Percentiles rank a stretch among this genome's conserved stretches.
Evolutionary conservation across 1,140 invertebrate species (phyloP).

Genomic region (Lepidurus packardi): DNA sequence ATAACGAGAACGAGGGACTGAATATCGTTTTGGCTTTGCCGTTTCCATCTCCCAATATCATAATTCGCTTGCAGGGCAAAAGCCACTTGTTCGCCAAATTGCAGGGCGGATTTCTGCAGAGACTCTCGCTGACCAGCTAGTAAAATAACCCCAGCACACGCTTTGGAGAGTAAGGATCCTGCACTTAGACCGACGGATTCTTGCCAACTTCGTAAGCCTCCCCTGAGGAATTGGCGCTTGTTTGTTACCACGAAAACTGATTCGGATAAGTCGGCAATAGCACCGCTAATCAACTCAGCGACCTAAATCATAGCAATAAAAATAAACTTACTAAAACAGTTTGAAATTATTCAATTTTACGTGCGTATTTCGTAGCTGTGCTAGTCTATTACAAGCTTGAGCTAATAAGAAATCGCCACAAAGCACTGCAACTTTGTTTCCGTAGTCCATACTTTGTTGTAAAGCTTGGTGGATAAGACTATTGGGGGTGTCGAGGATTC

Average conservation of each 20-base stretch:
- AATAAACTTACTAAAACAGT: neutral
- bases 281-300: neutral
- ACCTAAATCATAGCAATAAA: neutral
- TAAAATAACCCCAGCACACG: neutral
- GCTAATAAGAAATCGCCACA: slow-evolving; percentile 88
- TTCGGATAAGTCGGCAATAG: neutral
- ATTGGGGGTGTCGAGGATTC: slow-evolving; percentile 60
- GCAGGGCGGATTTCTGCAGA: neutral
- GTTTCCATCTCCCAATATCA: neutral
- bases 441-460: slow-evolving; percentile 74
- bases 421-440: slow-evolving; percentile 89
- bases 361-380: slow-evolving; percentile 65
- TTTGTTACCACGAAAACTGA: neutral
- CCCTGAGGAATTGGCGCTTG: neutral
- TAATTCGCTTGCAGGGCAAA: neutral
- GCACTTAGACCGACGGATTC: neutral
- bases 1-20: neutral
- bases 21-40: neutral
- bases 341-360: slow-evolving; percentile 45
- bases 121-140: neutral
- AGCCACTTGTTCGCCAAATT: neutral
- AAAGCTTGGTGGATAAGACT: slow-evolving; percentile 48
- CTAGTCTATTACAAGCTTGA: slow-evolving; percentile 80
- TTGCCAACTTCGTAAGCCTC: neutral
- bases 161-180: neutral